These are phyloP conservation scores for Tetranychus piercei DNA, from an alignment of 2,888 invertebrate species.

Conservation along the genomic window DNA sequence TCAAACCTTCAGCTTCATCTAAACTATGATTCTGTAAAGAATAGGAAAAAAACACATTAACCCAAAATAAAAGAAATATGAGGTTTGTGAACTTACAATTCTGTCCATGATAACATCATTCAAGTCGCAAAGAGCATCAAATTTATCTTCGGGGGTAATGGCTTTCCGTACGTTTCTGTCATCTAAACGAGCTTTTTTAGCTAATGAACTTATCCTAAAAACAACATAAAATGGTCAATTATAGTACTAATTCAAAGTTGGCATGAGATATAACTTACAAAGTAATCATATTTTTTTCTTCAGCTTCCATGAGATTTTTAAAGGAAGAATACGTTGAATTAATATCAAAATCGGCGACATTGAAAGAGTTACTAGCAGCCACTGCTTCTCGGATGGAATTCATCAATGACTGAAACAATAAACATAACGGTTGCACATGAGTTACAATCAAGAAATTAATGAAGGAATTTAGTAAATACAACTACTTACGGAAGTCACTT, in stretches of 20 bases:
- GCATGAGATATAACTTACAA: neutral
- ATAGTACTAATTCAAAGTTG: neutral
- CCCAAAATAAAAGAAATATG: too few relatives aligned
- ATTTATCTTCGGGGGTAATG: conserved; percentile 43
- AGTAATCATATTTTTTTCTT: neutral
- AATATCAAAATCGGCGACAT: neutral
- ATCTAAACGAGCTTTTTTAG: neutral
- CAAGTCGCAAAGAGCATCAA: conserved; percentile 57
- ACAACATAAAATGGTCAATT: neutral
- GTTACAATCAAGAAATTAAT: neutral
- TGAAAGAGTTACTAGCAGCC: neutral
- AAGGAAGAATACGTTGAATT: conserved; percentile 5
- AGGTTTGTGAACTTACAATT: conserved; percentile 41
- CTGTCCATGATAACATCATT: conserved; percentile 67
- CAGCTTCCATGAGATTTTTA: neutral
- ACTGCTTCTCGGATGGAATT: neutral
- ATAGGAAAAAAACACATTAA: too few relatives aligned
- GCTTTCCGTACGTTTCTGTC: neutral
- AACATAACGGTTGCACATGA: neutral
- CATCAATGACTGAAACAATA: neutral
- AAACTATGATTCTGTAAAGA: conserved; percentile 31
- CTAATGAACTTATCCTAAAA: conserved; percentile 3
- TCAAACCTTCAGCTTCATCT: conserved; percentile 34
- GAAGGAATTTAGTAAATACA: neutral
- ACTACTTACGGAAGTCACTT: neutral